phyloP scores from a whole-genome alignment of 2,888 invertebrate species.

The Tenodera sinensis region DNA sequence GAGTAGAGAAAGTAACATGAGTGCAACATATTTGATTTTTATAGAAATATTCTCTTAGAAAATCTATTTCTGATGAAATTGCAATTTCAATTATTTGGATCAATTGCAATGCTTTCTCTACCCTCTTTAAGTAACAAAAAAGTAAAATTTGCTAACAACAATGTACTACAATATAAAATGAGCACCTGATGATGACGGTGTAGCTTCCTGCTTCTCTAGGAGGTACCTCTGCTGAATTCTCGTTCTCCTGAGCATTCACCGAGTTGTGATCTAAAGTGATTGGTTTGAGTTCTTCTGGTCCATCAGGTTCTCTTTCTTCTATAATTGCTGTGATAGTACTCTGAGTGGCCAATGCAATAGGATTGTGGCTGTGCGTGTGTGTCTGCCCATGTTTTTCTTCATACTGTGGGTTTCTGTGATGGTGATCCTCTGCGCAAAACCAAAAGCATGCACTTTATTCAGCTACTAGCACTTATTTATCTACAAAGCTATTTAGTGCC shows the following conservation, averaged over 20 bases:
- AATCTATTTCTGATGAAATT: no score
- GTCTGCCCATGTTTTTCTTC: not conserved
- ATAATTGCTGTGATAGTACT: not conserved
- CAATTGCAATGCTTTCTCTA: no score
- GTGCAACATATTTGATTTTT: no score
- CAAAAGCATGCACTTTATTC: not conserved
- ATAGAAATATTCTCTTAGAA: no score
- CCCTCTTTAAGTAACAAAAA: no score
- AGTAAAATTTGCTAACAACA: not conserved
- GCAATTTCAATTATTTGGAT: no score
- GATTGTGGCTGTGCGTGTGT: not conserved
- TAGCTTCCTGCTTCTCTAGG: conserved; percentile 57
- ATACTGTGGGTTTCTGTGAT: not conserved
- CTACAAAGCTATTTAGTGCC: no score
- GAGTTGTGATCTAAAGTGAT: not conserved
- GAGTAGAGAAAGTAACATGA: no score
- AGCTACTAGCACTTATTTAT: no score
- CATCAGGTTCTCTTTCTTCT: not conserved
- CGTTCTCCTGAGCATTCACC: not conserved
- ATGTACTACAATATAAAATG: not conserved
- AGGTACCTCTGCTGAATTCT: conserved; percentile 6
- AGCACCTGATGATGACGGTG: conserved; percentile 68
- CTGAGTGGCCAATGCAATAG: not conserved
- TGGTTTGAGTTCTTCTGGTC: not conserved
- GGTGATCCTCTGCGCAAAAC: not conserved